phyloP scores from a whole-genome alignment of 2,797 vertebrate genomes.

The Xenopus petersii region DNA sequence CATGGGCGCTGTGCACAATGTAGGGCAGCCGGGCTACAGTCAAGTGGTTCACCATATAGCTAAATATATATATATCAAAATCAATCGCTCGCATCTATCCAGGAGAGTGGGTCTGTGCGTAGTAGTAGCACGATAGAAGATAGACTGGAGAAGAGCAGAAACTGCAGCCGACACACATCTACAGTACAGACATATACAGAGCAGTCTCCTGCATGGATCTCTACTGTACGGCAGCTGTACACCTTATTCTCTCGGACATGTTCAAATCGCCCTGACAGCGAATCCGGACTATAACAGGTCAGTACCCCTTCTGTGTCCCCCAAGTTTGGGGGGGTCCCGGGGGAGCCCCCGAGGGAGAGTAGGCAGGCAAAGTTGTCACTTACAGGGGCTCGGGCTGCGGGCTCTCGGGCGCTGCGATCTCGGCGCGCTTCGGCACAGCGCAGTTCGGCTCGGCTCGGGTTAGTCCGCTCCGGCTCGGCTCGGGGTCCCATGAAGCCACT shows the following conservation, averaged over 20 bases:
- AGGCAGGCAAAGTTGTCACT: constrained; percentile 83
- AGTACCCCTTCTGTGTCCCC: constrained; percentile 7
- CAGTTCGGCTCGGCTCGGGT: constrained; percentile 81
- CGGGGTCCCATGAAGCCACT: constrained; percentile 49
- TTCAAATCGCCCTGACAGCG: not conserved
- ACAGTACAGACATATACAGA: not conserved
- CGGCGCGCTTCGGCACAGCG: constrained; percentile 84
- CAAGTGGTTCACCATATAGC: no score
- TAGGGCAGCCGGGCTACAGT: not conserved
- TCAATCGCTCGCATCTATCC: not conserved
- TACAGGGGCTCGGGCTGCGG: constrained; percentile 80
- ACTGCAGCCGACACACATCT: not conserved
- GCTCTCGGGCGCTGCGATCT: constrained; percentile 77
- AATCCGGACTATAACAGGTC: constrained; percentile 13
- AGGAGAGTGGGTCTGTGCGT: constrained; percentile 2
- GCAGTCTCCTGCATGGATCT: not conserved
- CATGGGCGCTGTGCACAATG: not conserved
- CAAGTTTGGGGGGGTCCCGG: constrained; percentile 52
- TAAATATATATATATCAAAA: no score
- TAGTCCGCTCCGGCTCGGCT: constrained; percentile 57
- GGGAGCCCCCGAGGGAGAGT: constrained; percentile 53
- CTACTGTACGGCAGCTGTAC: not conserved
- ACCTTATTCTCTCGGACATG: not conserved
- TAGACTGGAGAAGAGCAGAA: not conserved
- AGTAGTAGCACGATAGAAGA: not conserved